phyloP scores from a whole-genome alignment of 1,140 invertebrate species.

The Bombus sylvicola region DNA sequence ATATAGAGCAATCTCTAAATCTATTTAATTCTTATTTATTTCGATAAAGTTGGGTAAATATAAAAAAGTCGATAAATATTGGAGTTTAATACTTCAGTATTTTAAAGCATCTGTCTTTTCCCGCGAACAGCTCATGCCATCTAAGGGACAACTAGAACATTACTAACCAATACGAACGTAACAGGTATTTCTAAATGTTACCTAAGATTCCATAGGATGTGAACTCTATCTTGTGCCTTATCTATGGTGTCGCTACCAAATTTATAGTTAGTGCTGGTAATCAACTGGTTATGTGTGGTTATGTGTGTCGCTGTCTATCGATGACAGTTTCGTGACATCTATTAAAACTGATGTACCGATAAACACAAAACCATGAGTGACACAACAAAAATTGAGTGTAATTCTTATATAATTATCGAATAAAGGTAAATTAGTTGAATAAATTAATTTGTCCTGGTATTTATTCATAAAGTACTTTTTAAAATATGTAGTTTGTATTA shows the following conservation, averaged over 20 bases:
- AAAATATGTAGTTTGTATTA: background rate
- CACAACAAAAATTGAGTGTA: constrained; percentile 58
- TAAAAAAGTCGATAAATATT: too few species aligned
- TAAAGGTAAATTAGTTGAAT: constrained; percentile 52
- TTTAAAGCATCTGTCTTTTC: too few species aligned
- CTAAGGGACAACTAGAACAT: too few species aligned
- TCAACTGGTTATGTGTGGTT: constrained; percentile 57
- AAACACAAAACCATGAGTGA: constrained; percentile 64
- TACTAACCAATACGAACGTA: too few species aligned
- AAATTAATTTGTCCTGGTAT: background rate
- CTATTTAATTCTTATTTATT: too few species aligned
- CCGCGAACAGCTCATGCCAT: too few species aligned
- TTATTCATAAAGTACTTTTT: background rate
- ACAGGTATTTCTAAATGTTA: background rate
- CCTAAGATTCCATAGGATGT: background rate
- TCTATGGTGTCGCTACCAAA: constrained; percentile 6
- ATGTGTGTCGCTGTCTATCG: constrained; percentile 54
- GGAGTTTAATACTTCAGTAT: too few species aligned
- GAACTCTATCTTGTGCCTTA: background rate
- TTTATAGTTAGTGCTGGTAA: constrained; percentile 33
- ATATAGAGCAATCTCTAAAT: too few species aligned
- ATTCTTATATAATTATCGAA: constrained; percentile 48
- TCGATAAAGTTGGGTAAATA: too few species aligned
- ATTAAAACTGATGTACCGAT: constrained; percentile 57
- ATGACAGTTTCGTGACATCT: constrained; percentile 70